Conservation (phyloP, 2,888 invertebrate genomes). For the Pomacea canaliculata region DNA sequence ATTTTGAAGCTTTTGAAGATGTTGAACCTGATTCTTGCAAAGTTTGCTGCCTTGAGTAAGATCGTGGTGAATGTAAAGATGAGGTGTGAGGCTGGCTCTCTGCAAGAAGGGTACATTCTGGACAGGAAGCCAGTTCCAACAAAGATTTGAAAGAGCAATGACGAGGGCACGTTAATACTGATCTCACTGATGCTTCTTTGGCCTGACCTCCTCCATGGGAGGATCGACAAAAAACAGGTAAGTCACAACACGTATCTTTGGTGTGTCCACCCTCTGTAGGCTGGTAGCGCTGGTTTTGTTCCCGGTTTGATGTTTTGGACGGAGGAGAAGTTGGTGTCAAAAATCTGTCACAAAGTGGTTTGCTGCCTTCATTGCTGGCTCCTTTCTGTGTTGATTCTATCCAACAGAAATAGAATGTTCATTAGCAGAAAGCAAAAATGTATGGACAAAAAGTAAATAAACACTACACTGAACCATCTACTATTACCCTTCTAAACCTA, state of each 20-base stretch:
- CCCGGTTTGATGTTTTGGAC: background rate
- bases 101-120: slow-evolving; percentile 18
- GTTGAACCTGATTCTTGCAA: slow-evolving; percentile 2
- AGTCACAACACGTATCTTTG: background rate
- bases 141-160: slow-evolving; percentile 8
- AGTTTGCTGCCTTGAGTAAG: slow-evolving; percentile 18
- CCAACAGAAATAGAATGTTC: background rate
- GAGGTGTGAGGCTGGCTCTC: slow-evolving; percentile 11
- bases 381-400: background rate
- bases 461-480: too few relatives aligned
- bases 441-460: too few relatives aligned
- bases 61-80: slow-evolving; percentile 1
- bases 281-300: slow-evolving; percentile 5
- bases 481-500: too few relatives aligned
- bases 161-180: slow-evolving; percentile 23
- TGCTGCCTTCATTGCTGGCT: slow-evolving; percentile 14
- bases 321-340: background rate
- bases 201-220: background rate
- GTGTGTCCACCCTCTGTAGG: background rate
- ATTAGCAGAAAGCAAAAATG: too few relatives aligned
- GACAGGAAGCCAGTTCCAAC: slow-evolving; percentile 14
- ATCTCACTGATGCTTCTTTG: background rate
- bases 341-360: background rate
- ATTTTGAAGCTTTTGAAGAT: slow-evolving; percentile 10
- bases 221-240: background rate